These are phyloP conservation scores for Anthopleura sola DNA, from an alignment of 64 coral and sea anemone species.

Conservation along the genomic window DNA sequence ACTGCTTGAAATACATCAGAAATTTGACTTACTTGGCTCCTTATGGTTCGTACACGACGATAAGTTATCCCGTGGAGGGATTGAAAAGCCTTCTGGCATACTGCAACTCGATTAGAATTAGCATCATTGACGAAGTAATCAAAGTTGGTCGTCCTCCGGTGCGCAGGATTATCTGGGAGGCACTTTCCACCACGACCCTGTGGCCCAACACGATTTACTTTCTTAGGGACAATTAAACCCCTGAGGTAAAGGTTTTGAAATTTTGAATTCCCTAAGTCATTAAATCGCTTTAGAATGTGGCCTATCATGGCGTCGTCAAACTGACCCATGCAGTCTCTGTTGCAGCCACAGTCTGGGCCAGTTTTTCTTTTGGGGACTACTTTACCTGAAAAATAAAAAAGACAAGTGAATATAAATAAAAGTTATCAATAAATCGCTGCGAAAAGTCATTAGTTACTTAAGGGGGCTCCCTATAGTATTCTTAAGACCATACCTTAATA, in stretches of 20 bases:
- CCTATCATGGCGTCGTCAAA: neutral
- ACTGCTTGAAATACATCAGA: no score
- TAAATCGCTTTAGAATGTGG: neutral
- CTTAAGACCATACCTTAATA: no score
- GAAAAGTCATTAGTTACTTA: no score
- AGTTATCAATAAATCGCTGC: no score
- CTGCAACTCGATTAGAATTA: neutral
- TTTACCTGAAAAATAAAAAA: neutral
- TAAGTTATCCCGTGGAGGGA: slow-evolving; percentile 21
- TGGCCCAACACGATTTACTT: neutral
- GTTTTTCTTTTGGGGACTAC: neutral
- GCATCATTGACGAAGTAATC: slow-evolving; percentile 37
- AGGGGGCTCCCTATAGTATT: no score
- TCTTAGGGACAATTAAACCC: neutral
- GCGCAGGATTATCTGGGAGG: slow-evolving; percentile 1
- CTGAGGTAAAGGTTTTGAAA: slow-evolving; percentile 7
- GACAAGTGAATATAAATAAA: no score
- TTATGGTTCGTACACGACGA: neutral
- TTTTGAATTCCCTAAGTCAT: neutral
- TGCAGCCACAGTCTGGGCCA: neutral
- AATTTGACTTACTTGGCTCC: no score
- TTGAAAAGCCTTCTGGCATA: slow-evolving; percentile 47
- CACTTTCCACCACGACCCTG: slow-evolving; percentile 21
- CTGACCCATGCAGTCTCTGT: neutral
- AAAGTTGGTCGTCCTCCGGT: slow-evolving; percentile 17